Percentiles rank a stretch among this genome's conserved stretches.
phyloP scores from a whole-genome alignment of 2,113 vertebrate genomes.

The Megaleporinus macrocephalus region DNA sequence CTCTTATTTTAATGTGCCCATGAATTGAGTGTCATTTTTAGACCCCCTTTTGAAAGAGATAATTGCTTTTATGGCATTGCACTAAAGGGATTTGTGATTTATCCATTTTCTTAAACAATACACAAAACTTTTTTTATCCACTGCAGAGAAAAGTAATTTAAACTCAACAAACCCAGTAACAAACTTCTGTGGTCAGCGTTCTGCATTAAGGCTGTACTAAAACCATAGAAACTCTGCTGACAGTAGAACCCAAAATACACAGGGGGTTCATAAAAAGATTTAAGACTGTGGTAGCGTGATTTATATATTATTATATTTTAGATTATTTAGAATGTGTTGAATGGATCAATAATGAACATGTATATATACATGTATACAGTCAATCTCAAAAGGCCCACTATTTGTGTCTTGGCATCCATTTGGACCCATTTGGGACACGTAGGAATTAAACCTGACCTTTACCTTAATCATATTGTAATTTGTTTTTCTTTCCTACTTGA shows the following conservation, averaged over 20 bases:
- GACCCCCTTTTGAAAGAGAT: conserved; percentile 61
- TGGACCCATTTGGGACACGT: background rate
- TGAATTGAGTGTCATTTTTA: conserved; percentile 62
- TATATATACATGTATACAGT: background rate
- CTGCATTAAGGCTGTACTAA: conserved; percentile 8
- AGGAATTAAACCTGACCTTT: background rate
- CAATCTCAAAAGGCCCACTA: no score
- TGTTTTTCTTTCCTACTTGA: no score
- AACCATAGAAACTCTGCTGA: background rate
- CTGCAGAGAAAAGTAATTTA: conserved; percentile 46
- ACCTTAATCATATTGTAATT: no score
- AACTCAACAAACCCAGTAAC: conserved; percentile 29
- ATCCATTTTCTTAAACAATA: conserved; percentile 53
- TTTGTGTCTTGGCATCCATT: no score
- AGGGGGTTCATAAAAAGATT: background rate
- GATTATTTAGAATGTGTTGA: background rate
- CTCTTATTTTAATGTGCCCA: conserved; percentile 65
- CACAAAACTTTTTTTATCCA: conserved; percentile 36
- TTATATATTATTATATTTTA: background rate
- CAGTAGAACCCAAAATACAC: background rate
- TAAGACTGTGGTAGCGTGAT: conserved; percentile 4
- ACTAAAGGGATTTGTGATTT: conserved; percentile 59
- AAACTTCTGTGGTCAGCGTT: background rate
- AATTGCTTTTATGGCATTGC: conserved; percentile 55
- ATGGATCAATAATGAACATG: conserved; percentile 19